Base-by-base conservation (phyloP, 1,140 invertebrate species). In the Micrasema longulum region DNA sequence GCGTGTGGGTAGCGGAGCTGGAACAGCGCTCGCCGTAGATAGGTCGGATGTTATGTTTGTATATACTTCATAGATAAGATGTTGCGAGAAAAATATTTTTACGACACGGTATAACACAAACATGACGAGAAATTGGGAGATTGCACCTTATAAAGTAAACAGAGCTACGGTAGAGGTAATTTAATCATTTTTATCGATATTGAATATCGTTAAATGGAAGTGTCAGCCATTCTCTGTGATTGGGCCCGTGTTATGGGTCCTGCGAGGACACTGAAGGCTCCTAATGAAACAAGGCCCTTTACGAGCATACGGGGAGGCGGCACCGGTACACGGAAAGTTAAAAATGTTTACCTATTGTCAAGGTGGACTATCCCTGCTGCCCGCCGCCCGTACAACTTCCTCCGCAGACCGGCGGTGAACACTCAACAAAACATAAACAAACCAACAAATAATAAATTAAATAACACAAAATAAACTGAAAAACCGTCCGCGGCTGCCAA, bases 361-460 rank as follows among this genome's bases (percentile, higher is more conserved):
- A 73, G 71, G 71, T 52, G 71, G 71, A 23, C 62, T n/a, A 73
- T 41, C 52, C 63, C 6, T 5, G 55, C 65, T 23, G 53, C 48
- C 71, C 52, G 41, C 31, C 22, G 64, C 31, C 64, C 64, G 52
- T 66, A 66, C 20, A 47, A 48, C 64, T 20, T 23, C 41, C 43
- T 23, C 50, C 26, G 12, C 31, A 16, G 14, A 55, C 41, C n/a
- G 16, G 18, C 6, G 52, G 12, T n/a, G 43, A 47, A 47, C 72
- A 74, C 72, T 74, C 72, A 65, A 73, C 66, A 65, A 36, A 73
- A 73, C 71, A 72, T 73, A 64, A 73, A 66, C 57, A 66, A 62
- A 60, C 53, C 53, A 66, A 66, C 48, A 66, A 62, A 62, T 62
- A 62, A 53, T 38, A 69, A 73, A 64, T 35, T 1, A 65, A 73